Evolutionary conservation across 2,113 vertebrate genomes (phyloP).

Genomic region (Astatoreochromis straeleni): DNA sequence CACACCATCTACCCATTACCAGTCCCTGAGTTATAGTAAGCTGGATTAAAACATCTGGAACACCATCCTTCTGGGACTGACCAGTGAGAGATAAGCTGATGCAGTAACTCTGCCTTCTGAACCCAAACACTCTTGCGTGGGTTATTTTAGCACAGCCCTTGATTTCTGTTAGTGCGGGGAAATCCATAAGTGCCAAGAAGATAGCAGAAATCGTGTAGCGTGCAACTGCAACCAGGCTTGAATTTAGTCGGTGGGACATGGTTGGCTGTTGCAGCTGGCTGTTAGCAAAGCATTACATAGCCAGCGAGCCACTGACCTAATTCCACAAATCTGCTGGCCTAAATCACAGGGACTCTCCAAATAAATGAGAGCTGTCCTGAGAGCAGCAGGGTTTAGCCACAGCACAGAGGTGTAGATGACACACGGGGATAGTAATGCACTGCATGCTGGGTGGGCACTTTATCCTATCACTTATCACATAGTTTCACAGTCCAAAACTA

Average conservation of each 20-base stretch:
- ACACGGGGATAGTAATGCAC: constrained; percentile 8
- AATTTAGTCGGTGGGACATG: not conserved
- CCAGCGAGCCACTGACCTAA: constrained; percentile 66
- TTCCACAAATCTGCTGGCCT: constrained; percentile 71
- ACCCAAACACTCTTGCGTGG: not conserved
- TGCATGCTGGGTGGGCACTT: not conserved
- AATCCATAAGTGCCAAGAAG: not conserved
- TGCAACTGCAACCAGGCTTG: not conserved
- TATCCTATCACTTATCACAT: not conserved
- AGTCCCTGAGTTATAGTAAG: constrained; percentile 35
- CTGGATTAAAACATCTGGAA: constrained; percentile 59
- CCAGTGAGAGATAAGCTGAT: constrained; percentile 2
- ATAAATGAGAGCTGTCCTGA: constrained; percentile 56
- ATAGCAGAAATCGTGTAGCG: not conserved
- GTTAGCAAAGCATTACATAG: constrained; percentile 50
- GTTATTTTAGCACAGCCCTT: not conserved
- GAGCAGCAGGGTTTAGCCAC: constrained; percentile 30
- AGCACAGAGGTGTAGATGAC: constrained; percentile 41
- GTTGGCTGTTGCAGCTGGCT: constrained; percentile 29
- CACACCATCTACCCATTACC: constrained; percentile 39
- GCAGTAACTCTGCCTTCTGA: not conserved
- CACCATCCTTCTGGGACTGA: not conserved
- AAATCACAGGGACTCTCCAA: constrained; percentile 63
- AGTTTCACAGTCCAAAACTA: not conserved
- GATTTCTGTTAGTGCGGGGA: not conserved